Conservation (phyloP, 2,113 vertebrate species). For the human region GRCh38 chr7:125602001-125602500, state of each 20-base stretch:
- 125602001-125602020: conserved; percentile 3
- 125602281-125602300: neutral
- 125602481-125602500: neutral
- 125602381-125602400: neutral
- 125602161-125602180: conserved; percentile 20
- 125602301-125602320: neutral
- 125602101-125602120: conserved; percentile 31
- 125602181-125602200: neutral
- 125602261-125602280: neutral
- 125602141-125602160: conserved; percentile 15
- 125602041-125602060: neutral
- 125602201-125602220: conserved; percentile 6
- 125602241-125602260: neutral
- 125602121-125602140: conserved; percentile 48
- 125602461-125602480: neutral
- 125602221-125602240: neutral
- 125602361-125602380: neutral
- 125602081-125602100: conserved; percentile 11
- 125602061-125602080: neutral
- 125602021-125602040: neutral
- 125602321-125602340: neutral
- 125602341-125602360: neutral
- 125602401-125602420: neutral
- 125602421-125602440: neutral
- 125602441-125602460: neutral